Evolutionary conservation across 1,140 invertebrate genomes (phyloP).

Genomic region (Planococcus citri): DNA sequence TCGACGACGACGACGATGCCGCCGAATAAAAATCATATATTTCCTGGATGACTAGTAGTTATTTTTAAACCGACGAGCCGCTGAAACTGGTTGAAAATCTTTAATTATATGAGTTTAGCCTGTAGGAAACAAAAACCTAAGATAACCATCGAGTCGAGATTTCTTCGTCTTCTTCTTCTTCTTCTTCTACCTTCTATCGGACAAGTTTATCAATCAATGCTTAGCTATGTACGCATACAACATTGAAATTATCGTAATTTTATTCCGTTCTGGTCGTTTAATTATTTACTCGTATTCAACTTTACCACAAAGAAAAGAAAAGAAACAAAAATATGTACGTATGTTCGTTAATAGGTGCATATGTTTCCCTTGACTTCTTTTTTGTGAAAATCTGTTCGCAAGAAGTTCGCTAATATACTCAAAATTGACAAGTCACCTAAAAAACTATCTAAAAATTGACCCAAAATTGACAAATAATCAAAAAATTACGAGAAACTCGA

Average conservation of each 20-base stretch:
- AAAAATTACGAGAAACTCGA: too few species aligned
- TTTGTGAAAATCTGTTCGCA: too few species aligned
- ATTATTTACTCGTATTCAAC: too few species aligned
- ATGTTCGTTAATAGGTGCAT: too few species aligned
- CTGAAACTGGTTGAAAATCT: conserved; percentile 2
- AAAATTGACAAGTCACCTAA: too few species aligned
- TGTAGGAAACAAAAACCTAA: background rate
- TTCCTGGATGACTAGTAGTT: conserved; percentile 2
- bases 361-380: too few species aligned
- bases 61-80: background rate
- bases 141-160: background rate
- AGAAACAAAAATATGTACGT: too few species aligned
- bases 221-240: background rate
- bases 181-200: background rate
- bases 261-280: background rate
- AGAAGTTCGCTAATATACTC: too few species aligned
- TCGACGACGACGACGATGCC: too few species aligned
- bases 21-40: background rate
- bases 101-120: conserved; percentile 5
- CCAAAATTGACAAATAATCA: too few species aligned
- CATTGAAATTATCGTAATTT: conserved; percentile 1
- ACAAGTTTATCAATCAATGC: background rate
- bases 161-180: background rate
- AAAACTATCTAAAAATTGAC: too few species aligned
- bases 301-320: too few species aligned